A percentile compares a stretch with the other conserved stretches of the same genome.
These are phyloP conservation scores for Loxodonta africana DNA, from an alignment of 2,113 vertebrate genomes.

Conservation along the genomic window DNA sequence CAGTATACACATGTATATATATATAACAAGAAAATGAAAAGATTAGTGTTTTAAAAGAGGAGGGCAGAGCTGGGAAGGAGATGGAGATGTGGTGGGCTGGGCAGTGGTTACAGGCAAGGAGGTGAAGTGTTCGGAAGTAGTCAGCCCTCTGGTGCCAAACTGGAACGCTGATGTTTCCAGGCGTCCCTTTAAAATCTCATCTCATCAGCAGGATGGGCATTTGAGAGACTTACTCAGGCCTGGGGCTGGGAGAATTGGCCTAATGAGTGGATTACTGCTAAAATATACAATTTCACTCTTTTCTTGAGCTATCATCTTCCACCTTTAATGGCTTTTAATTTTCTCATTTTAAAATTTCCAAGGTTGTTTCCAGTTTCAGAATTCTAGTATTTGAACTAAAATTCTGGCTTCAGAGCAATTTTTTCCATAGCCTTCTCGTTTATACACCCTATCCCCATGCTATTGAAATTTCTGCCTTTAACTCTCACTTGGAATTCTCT, in stretches of 20 bases:
- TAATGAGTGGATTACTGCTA: not conserved
- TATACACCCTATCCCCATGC: slow-evolving; percentile 45
- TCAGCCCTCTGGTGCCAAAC: not conserved
- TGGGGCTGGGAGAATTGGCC: not conserved
- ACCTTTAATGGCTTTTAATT: not conserved
- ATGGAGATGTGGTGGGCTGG: not conserved
- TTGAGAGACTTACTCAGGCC: not conserved
- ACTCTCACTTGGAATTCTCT: slow-evolving; percentile 15
- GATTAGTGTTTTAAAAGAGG: not conserved
- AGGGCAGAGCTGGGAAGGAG: not conserved
- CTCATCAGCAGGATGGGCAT: not conserved
- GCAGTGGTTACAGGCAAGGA: not conserved
- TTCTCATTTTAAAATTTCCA: not conserved
- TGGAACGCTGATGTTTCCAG: slow-evolving; percentile 17
- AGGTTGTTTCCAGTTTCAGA: slow-evolving; percentile 39
- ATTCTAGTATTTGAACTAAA: slow-evolving; percentile 25
- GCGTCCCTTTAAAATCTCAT: slow-evolving; percentile 51
- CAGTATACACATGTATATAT: too few species aligned
- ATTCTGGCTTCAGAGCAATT: slow-evolving; percentile 54
- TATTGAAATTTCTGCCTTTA: slow-evolving; percentile 19
- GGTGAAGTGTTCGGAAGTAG: slow-evolving; percentile 4
- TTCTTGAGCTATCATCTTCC: not conserved
- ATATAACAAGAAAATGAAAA: too few species aligned
- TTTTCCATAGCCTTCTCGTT: slow-evolving; percentile 3
- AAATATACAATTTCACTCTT: slow-evolving; percentile 24